phyloP scores from a whole-genome alignment of 2,113 vertebrate genomes.

The Chamaea fasciata region DNA sequence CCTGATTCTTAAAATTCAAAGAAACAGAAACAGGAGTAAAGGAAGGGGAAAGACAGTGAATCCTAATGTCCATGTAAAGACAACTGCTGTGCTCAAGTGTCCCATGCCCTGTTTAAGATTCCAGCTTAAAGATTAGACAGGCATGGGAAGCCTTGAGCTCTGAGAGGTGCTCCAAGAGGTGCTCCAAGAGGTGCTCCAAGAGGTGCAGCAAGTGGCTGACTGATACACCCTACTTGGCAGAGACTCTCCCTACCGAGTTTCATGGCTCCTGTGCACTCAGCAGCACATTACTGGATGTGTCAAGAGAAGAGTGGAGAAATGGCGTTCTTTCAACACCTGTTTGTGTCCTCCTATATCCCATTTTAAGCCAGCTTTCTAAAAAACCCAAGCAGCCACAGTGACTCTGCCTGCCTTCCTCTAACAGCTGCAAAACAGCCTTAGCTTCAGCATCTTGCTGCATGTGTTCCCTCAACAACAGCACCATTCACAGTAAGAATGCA shows the following conservation, averaged over 20 bases:
- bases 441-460: background rate
- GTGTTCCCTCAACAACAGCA: background rate
- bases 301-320: background rate
- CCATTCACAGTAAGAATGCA: background rate
- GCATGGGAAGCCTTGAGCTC: background rate
- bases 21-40: background rate
- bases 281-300: background rate
- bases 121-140: background rate
- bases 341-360: background rate
- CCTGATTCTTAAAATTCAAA: background rate
- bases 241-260: rapidly evolving
- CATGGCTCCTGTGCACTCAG: background rate
- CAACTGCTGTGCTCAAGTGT: background rate
- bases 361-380: background rate
- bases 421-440: background rate
- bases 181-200: background rate
- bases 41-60: background rate
- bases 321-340: background rate
- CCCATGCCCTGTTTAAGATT: background rate
- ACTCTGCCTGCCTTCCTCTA: background rate
- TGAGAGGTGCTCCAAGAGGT: background rate
- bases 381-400: background rate
- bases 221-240: background rate
- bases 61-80: background rate
- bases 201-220: background rate